Evolutionary conservation across 2,113 vertebrate genomes (phyloP), one percentile per base, ranked within the genome.

Genomic region (Prunella himalayana): DNA sequence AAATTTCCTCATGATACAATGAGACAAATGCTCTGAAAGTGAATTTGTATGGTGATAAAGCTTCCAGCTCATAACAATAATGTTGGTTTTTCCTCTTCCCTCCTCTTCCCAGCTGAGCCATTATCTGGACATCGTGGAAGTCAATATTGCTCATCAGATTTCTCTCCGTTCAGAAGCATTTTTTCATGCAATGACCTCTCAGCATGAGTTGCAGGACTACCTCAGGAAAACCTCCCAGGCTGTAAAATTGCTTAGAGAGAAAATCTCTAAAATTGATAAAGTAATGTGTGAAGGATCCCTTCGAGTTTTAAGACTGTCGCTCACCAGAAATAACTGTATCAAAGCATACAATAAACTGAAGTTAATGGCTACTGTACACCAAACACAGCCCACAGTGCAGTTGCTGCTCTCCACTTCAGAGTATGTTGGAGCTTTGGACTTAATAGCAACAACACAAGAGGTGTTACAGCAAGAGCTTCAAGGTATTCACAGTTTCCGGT

Each of bases 311-410:
- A 98, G 98, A 96, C 98, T 99, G 47, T 98, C 98, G 5, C 95
- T 99, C 92, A 98, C 98, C 33, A 98, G 98, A 95, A 98, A 98
- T 98, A 99, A 99, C 98, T 99, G 99, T 93, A 97, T 99, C 69
- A 98, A 98, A 97, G 97, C 99, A 41, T 99, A 99, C 96, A 98
- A 98, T 96, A 99, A 99, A 95, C 98, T 99, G 95, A 99, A 99
- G 95, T 95, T 99, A 97, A 99, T 99, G 99, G 99, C 99, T 18
- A 99, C 99, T 30, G 99, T 99, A 79, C 99, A 99, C 76, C 99
- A 99, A 98, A 99, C 99, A n/a, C 99, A 99, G 97, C 99, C 99
- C 94, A 99, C 99, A 4, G 99, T 99, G 63, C 99, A 99, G 98
- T 96, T 99, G 96, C 98, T 99, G 90, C 97, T 99, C 21, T 99